phyloP scores from a whole-genome alignment of 2,113 vertebrate species.

The Fulmarus glacialis region DNA sequence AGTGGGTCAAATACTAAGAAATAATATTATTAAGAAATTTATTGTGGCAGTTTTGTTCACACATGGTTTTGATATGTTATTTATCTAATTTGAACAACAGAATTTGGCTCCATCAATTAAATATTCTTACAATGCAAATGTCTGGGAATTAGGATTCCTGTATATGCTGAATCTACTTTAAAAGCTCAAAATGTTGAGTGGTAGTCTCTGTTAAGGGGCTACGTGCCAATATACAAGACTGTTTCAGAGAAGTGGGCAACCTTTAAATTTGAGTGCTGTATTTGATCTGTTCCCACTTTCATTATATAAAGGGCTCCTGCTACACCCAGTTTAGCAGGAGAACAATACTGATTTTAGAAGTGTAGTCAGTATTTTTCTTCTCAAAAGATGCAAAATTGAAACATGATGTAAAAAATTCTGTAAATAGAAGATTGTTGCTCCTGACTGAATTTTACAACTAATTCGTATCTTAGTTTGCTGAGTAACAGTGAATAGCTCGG shows the following conservation, averaged over 20 bases:
- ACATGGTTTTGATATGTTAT: background rate
- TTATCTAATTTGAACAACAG: background rate
- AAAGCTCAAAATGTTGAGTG: background rate
- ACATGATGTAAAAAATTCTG: background rate
- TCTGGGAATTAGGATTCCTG: background rate
- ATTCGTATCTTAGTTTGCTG: background rate
- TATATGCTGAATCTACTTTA: background rate
- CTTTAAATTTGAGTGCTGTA: background rate
- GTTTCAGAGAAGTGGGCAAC: background rate
- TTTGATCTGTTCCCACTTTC: background rate
- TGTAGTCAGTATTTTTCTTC: background rate
- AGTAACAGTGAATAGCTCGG: background rate
- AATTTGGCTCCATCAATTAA: background rate
- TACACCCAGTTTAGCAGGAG: background rate
- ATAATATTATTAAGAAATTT: background rate
- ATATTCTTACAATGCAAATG: background rate
- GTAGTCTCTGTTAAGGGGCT: background rate
- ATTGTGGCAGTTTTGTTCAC: background rate
- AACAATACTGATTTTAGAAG: background rate
- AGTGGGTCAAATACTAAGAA: background rate
- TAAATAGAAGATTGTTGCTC: background rate
- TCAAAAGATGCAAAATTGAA: background rate
- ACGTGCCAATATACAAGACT: background rate
- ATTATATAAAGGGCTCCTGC: background rate
- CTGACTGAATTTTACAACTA: background rate